Evolutionary conservation across 1,140 invertebrate genomes (phyloP), one percentile per base, ranked within the genome.

Genomic region (Hyphantria cunea): DNA sequence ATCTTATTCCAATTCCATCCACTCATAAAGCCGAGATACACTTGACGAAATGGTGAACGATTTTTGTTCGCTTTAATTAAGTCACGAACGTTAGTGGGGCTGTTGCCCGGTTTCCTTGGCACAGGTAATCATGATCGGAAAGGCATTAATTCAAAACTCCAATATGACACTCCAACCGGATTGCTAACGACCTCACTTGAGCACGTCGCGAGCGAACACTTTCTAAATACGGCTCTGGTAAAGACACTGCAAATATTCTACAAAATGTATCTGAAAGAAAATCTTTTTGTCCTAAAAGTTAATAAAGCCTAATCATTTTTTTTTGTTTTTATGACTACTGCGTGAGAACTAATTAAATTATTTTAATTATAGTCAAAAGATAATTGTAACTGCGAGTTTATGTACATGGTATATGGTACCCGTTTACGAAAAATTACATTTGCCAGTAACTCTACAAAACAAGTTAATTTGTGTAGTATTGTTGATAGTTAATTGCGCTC

Each of bases 51-150:
- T 71, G 74, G 25, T 55, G 64, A 58, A 60, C 55, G 56, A 65
- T 68, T 76, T 75, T 74, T 69, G 72, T 71, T 42, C 64, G 59
- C 58, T 74, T 74, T 82, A 82, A 84, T 84, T 78, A 82, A 80
- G 82, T 84, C 82, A 84, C 79, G 78, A 78, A 73, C 69, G 61
- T 69, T 67, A 77, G 66, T 61, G 67, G 59, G 65, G 69, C 69
- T 68, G 68, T 73, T 72, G 65, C 66, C 58, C 70, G 54, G 61
- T 73, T 74, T 71, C 65, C 68, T 75, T 72, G 44, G 70, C 71
- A 58, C 80, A 81, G 78, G 76, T 83, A 81, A 85, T 82, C 77
- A 74, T 63, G 77, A 85, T 82, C 76, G 78, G 76, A 58, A 70
- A 70, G 65, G 68, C 74, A 80, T 85, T 82, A 78, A 77, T 75